Conservation (phyloP, 2,113 vertebrate genomes). For the Pachycephala philippinensis region DNA sequence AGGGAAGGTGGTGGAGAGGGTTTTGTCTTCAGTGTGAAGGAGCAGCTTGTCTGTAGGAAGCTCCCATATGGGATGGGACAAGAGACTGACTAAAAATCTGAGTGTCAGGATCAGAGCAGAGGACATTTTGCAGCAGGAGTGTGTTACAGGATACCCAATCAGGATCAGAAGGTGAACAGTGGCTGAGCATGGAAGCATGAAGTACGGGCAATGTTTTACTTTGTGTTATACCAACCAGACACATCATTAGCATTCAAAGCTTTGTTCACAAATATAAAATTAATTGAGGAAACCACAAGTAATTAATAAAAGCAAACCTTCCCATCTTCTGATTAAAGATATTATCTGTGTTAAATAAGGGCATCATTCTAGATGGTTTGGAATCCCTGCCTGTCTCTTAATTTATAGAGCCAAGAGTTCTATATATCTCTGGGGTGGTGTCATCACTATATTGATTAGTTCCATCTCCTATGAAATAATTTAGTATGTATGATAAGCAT, state of each 20-base stretch:
- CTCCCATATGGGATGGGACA: neutral
- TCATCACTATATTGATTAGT: neutral
- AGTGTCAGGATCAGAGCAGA: neutral
- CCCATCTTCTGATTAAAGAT: neutral
- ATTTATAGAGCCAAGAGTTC: neutral
- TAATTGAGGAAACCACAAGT: neutral
- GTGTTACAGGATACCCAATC: neutral
- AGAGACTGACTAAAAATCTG: neutral
- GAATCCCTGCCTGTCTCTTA: neutral
- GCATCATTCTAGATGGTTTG: neutral
- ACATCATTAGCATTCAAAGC: neutral
- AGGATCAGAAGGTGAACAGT: neutral
- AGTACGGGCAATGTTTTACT: neutral
- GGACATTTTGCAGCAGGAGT: neutral
- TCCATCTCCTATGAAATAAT: neutral
- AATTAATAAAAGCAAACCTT: neutral
- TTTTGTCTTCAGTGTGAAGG: neutral
- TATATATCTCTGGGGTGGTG: neutral
- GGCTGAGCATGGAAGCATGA: neutral
- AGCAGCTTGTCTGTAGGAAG: neutral
- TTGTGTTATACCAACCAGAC: neutral
- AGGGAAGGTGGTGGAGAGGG: neutral
- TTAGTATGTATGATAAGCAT: neutral
- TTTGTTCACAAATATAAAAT: neutral
- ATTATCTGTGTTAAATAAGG: neutral